Base-by-base conservation (phyloP, 2,888 invertebrate species). In the Chaetogeoica ovagalla region DNA sequence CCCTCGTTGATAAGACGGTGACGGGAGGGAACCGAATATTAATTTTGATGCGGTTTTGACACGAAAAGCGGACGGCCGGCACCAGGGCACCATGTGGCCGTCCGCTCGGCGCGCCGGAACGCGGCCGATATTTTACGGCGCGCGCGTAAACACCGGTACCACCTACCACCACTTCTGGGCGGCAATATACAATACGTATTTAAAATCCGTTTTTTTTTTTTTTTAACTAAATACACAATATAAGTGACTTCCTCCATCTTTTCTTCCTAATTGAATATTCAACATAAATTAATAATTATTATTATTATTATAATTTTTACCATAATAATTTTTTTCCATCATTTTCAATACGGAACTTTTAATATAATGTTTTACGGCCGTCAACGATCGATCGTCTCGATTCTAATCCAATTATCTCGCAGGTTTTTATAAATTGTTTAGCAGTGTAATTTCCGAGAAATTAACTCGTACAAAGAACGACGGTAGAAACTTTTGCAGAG, bases 371-470 rank as follows among this genome's bases (percentile, higher is more conserved):
- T 63, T 63, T 52, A 52, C 73, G 63, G 63, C 52, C 30, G 37
- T 9, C 30, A 73, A 63, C 55, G 63, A 73, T 55, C 52, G 63
- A 73, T 73, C 63, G 17, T 21, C 17, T 55, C n/a, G n/a, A 63
- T 63, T 30, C n/a, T 21, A 13, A 17, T 73, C 52, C 37, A 52
- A 73, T 73, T 73, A 62, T 13, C 62, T 72, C 19, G 48, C 48
- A 11, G 60, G 60, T 48, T 62, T 52, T 15, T 62, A 6, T 43
- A 65, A 55, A 74, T 48, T 74, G 55, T 74, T 74, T 65, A n/a
- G n/a, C 21, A 55, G 52, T 65, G 39, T 7, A 74, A 74, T 74
- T 74, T 74, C 52, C 6, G 63, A 11, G 17, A 73, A 63, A 73
- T 73, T 63, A 73, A 30, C 52, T 65, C 17, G 55, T 39, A 74